Percentiles rank a stretch among this genome's conserved stretches.
phyloP scores from a whole-genome alignment of 92 coral and sea anemone genomes.

The Plumapathes pennacea region DNA sequence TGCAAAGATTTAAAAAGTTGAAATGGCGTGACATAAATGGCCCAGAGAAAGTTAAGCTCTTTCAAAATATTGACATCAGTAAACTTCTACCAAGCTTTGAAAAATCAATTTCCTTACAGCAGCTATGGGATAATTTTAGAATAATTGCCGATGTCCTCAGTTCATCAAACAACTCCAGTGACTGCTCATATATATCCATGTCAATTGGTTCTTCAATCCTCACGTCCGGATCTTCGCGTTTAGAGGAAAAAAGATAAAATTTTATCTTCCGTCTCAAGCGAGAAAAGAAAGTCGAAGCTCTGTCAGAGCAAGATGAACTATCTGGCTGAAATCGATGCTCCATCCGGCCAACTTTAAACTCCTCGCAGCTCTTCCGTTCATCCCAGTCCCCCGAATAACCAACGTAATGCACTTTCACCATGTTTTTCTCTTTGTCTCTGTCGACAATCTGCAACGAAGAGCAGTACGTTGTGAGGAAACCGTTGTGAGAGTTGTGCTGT shows the following conservation, averaged over 20 bases:
- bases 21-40: slow-evolving; percentile 38
- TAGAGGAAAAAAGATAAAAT: slow-evolving; percentile 2
- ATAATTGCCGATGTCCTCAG: no score
- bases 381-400: slow-evolving; percentile 24
- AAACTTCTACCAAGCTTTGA: no score
- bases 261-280: slow-evolving; percentile 13
- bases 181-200: no score
- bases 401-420: slow-evolving; percentile 20
- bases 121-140: no score
- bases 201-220: no score
- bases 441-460: slow-evolving; percentile 21
- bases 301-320: slow-evolving; percentile 9
- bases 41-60: slow-evolving; percentile 27
- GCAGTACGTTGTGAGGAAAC: no score
- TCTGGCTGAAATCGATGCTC: slow-evolving; percentile 24
- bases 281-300: slow-evolving; percentile 5
- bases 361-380: slow-evolving; percentile 42
- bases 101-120: no score
- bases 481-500: no score
- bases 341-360: slow-evolving; percentile 21
- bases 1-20: slow-evolving; percentile 21
- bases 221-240: no score
- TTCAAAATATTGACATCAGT: slow-evolving; percentile 5
- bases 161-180: no score
- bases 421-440: slow-evolving; percentile 7